phyloP scores from a whole-genome alignment of 2,888 invertebrate species.

The Leucania comma region DNA sequence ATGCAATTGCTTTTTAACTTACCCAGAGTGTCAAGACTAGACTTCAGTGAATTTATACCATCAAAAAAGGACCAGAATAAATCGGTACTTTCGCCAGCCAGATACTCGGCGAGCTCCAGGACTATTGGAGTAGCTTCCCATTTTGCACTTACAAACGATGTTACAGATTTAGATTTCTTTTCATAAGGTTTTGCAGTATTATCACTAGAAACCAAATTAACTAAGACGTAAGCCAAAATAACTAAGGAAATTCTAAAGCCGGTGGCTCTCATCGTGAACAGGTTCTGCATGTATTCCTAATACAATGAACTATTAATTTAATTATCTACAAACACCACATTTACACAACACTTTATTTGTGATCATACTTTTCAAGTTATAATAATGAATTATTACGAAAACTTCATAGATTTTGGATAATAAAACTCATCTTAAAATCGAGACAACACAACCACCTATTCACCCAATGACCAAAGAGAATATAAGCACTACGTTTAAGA shows the following conservation, averaged over 20 bases:
- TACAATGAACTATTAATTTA: slow-evolving; percentile 34
- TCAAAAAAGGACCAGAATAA: slow-evolving; percentile 96
- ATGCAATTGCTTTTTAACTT: slow-evolving; percentile 66
- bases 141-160: slow-evolving; percentile 97
- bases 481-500: no score
- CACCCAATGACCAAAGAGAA: no score
- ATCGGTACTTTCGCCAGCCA: slow-evolving; percentile 95
- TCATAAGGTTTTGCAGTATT: slow-evolving; percentile 80
- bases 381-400: slow-evolving; percentile 49
- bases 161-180: slow-evolving; percentile 94
- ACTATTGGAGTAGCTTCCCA: slow-evolving; percentile 98
- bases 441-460: slow-evolving; percentile 68
- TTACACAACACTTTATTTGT: slow-evolving; percentile 63
- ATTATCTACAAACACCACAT: slow-evolving; percentile 64
- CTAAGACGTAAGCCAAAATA: slow-evolving; percentile 74
- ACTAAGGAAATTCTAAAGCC: slow-evolving; percentile 78
- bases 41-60: slow-evolving; percentile 91
- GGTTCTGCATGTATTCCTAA: slow-evolving; percentile 32
- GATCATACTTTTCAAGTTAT: slow-evolving; percentile 66
- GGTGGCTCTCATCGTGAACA: slow-evolving; percentile 80
- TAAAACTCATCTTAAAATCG: slow-evolving; percentile 66
- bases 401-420: slow-evolving; percentile 58
- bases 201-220: slow-evolving; percentile 73
- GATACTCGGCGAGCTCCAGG: slow-evolving; percentile 97
- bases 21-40: slow-evolving; percentile 92